Evolutionary conservation across 2,888 invertebrate species (phyloP), one percentile per base, ranked within the genome.

Genomic region (Hirtodrosophila confusa): DNA sequence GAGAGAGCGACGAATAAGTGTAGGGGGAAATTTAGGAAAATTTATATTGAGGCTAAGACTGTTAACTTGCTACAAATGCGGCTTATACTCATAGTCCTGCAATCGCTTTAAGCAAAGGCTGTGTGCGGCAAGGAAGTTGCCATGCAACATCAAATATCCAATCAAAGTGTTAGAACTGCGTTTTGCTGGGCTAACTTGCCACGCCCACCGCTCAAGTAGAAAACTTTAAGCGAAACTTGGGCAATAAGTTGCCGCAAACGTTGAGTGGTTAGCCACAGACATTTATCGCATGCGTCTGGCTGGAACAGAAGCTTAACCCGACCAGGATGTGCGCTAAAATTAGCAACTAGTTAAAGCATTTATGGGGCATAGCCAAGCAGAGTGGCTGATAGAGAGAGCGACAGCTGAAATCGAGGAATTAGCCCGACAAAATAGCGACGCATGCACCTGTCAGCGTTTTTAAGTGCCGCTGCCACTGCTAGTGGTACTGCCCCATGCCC

Each of bases 371-470:
- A 68, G 54, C 50, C 40, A 39, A 39, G 64, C 61, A 64, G 51
- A 60, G 62, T 66, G 57, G 54, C 51, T 65, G 51, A 51, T 57
- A 45, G 37, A 31, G 43, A 35, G 27, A 10, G 45, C 6, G 40
- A 12, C 47, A 49, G 48, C 48, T 65, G 63, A 60, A 72, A 68
- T 11, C n/a, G 50, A 62, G 57, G 58, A 70, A 67, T 73, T 77
- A 67, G 70, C 66, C 58, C 71, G 74, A 79, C 70, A 84, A 77
- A 73, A 65, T 77, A 64, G 61, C 64, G 50, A 69, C 48, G 61
- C 72, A 68, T 69, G 78, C 78, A 85, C 75, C 87, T 88, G 78
- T 76, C 88, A 75, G 72, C 68, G 78, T 69, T 65, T 80, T 80
- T 64, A 70, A 78, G 67, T 77, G 45, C 41, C 40, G 31, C 49